Conservation (phyloP, 2,888 invertebrate genomes). For the Troilus luridus region DNA sequence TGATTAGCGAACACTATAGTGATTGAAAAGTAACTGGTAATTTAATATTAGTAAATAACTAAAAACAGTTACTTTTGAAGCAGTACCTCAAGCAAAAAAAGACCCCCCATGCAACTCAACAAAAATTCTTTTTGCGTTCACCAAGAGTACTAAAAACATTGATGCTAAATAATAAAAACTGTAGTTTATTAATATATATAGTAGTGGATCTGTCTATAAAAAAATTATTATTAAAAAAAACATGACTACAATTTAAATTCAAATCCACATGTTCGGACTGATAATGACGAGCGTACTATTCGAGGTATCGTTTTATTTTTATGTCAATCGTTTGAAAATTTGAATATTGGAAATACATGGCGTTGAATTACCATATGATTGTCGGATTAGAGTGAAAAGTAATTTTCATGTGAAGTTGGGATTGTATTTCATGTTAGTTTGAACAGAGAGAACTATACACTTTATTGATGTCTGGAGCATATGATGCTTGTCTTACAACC, state of each 20-base stretch:
- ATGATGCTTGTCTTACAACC: not conserved
- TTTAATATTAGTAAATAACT: no score
- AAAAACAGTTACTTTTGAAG: no score
- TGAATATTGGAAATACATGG: not conserved
- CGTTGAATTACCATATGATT: slow-evolving; percentile 37
- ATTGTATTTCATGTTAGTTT: not conserved
- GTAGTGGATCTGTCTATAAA: not conserved
- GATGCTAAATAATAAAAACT: no score
- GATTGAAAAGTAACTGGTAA: no score
- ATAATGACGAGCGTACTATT: not conserved
- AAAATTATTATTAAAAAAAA: not conserved
- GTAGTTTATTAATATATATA: no score
- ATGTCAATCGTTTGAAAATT: not conserved
- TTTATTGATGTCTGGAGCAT: not conserved
- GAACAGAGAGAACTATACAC: not conserved
- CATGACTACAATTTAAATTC: not conserved
- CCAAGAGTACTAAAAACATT: no score
- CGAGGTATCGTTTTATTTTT: not conserved
- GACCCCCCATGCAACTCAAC: no score
- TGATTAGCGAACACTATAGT: no score
- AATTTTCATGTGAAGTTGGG: not conserved
- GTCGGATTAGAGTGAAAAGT: not conserved
- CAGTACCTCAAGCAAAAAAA: no score
- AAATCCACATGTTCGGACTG: not conserved
- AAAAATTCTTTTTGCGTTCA: no score